Percentiles rank a stretch among this genome's conserved stretches.
These are phyloP conservation scores for Campoplex nolae DNA, from an alignment of 2,888 invertebrate species.

Conservation along the genomic window DNA sequence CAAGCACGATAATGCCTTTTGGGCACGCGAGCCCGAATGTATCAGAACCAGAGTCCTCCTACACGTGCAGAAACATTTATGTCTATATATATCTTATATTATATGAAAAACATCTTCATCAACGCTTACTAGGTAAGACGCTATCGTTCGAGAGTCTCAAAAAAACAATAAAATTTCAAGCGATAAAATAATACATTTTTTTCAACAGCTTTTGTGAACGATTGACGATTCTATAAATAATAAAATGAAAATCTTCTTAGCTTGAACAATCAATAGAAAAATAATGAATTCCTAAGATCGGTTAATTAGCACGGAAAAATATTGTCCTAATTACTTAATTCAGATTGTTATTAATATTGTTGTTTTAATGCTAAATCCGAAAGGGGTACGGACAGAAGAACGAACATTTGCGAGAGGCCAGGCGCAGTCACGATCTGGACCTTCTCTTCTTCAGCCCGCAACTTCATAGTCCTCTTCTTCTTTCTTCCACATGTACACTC, in stretches of 20 bases:
- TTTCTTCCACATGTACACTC: not conserved
- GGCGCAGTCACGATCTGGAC: slow-evolving; percentile 39
- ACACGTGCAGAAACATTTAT: slow-evolving; percentile 25
- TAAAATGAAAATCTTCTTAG: not conserved
- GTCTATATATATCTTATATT: not conserved
- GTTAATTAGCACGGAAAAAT: not conserved
- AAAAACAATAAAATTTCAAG: not conserved
- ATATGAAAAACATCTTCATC: slow-evolving; percentile 32
- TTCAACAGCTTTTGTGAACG: not conserved
- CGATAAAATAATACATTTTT: not conserved
- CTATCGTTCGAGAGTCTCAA: slow-evolving; percentile 15
- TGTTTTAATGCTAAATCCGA: slow-evolving; percentile 4
- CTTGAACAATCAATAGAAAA: slow-evolving; percentile 13
- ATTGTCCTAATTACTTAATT: not conserved
- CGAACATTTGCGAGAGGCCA: slow-evolving; percentile 41
- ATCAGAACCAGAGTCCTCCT: slow-evolving; percentile 65
- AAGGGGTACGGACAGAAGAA: slow-evolving; percentile 32
- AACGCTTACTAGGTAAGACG: slow-evolving; percentile 32
- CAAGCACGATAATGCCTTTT: slow-evolving; percentile 70
- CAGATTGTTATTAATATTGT: slow-evolving; percentile 14
- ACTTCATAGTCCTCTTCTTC: slow-evolving; percentile 44
- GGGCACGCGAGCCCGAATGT: slow-evolving; percentile 70
- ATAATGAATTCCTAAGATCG: not conserved
- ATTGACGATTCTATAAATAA: not conserved
- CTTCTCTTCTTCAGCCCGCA: slow-evolving; percentile 43